These are phyloP conservation scores for Nymphalis c-album DNA, from an alignment of 2,888 invertebrate genomes.

Conservation along the genomic window DNA sequence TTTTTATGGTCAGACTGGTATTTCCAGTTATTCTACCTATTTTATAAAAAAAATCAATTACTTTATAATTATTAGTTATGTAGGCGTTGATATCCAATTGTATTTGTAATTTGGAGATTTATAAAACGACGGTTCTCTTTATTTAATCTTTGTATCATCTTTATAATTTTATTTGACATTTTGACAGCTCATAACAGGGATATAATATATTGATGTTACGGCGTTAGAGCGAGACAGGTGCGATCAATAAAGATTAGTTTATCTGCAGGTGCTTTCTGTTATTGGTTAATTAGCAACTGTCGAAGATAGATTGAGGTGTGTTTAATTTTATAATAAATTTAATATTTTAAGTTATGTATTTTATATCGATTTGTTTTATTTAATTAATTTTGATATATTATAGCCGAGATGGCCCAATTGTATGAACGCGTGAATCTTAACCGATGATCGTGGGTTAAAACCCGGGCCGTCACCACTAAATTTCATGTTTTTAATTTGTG, in stretches of 20 bases:
- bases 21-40: no score
- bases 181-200: conserved; percentile 48
- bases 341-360: background rate
- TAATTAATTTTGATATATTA: no score
- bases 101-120: no score
- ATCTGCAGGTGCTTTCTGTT: conserved; percentile 29
- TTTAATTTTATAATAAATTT: background rate
- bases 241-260: conserved; percentile 27
- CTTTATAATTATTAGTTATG: no score
- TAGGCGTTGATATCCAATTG: no score
- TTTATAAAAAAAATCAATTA: no score
- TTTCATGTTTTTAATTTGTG: no score
- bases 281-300: conserved; percentile 31
- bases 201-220: conserved; percentile 14
- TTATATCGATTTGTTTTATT: background rate
- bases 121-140: background rate
- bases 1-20: no score
- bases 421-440: no score
- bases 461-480: no score
- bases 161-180: conserved; percentile 58
- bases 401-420: no score
- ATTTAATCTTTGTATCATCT: conserved; percentile 45
- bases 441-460: no score
- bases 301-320: conserved; percentile 27
- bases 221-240: conserved; percentile 24